Conservation (phyloP, 2,888 invertebrate species). For the Eristalinus sepulchralis region DNA sequence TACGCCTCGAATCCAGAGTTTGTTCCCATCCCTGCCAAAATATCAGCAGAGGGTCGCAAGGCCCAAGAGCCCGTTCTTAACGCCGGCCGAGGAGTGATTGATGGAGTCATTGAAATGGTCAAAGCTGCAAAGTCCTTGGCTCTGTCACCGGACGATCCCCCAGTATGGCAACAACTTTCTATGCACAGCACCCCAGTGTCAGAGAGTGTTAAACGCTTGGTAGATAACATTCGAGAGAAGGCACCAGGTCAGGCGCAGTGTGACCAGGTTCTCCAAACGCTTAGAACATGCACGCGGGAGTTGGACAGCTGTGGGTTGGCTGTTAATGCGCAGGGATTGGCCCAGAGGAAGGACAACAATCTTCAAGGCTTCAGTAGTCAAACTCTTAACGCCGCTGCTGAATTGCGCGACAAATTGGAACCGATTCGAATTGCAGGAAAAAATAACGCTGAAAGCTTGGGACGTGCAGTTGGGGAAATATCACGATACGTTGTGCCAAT, state of each 20-base stretch:
- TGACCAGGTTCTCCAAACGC: conserved; percentile 89
- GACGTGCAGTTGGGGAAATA: conserved; percentile 91
- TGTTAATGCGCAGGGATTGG: conserved; percentile 91
- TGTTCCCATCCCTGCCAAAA: conserved; percentile 94
- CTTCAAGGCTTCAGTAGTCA: conserved; percentile 90
- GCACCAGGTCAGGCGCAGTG: conserved; percentile 98
- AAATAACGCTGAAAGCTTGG: conserved; percentile 95
- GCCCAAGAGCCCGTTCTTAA: conserved; percentile 94
- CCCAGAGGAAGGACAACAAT: conserved; percentile 86
- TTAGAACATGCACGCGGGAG: conserved; percentile 88
- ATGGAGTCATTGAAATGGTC: conserved; percentile 95
- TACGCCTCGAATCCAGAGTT: conserved; percentile 98
- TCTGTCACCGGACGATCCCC: conserved; percentile 93
- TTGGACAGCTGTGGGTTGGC: conserved; percentile 94
- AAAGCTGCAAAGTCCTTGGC: conserved; percentile 94
- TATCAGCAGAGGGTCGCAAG: conserved; percentile 90
- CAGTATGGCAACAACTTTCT: conserved; percentile 96
- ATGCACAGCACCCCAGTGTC: conserved; percentile 97
- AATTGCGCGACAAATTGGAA: conserved; percentile 92
- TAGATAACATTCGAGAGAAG: conserved; percentile 95
- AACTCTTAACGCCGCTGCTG: conserved; percentile 89
- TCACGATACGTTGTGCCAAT: conserved; percentile 92
- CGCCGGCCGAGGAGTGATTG: conserved; percentile 89
- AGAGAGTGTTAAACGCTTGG: conserved; percentile 96
- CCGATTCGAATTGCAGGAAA: conserved; percentile 92